Evolutionary conservation across 2,888 invertebrate genomes (phyloP).

Genomic region (Dinocampus coccinellae): DNA sequence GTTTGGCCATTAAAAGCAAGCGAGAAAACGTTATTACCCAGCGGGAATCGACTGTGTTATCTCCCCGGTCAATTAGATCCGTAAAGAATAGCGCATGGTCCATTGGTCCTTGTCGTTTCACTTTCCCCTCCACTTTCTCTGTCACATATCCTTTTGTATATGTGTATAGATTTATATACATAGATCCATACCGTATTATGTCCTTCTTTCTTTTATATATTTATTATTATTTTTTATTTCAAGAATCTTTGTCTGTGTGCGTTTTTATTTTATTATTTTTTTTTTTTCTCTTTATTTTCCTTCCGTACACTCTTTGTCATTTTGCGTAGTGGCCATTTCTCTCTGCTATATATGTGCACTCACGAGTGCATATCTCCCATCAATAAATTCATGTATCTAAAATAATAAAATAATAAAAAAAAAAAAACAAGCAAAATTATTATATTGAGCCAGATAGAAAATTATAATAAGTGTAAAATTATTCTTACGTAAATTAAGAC

Average conservation of each 20-base stretch:
- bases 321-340: slow-evolving; percentile 20
- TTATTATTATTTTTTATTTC: slow-evolving; percentile 27
- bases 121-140: slow-evolving; percentile 21
- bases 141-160: slow-evolving; percentile 3
- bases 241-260: not conserved
- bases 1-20: slow-evolving; percentile 60
- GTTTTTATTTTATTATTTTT: too few relatives aligned
- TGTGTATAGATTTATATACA: not conserved
- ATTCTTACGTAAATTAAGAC: not conserved
- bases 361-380: slow-evolving; percentile 21
- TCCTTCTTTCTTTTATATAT: slow-evolving; percentile 40
- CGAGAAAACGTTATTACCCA: slow-evolving; percentile 60
- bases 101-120: slow-evolving; percentile 55
- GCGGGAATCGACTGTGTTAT: slow-evolving; percentile 62
- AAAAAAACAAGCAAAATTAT: too few relatives aligned
- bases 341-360: slow-evolving; percentile 10
- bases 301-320: slow-evolving; percentile 32
- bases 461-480: not conserved
- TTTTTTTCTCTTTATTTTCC: not conserved
- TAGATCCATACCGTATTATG: slow-evolving; percentile 5
- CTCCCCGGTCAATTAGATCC: slow-evolving; percentile 67
- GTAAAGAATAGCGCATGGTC: slow-evolving; percentile 64
- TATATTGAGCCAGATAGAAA: too few relatives aligned
- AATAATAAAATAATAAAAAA: slow-evolving; percentile 5
- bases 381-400: slow-evolving; percentile 2